Evolutionary conservation across 2,888 invertebrate genomes (phyloP).

Genomic region (Craniophora ligustri): DNA sequence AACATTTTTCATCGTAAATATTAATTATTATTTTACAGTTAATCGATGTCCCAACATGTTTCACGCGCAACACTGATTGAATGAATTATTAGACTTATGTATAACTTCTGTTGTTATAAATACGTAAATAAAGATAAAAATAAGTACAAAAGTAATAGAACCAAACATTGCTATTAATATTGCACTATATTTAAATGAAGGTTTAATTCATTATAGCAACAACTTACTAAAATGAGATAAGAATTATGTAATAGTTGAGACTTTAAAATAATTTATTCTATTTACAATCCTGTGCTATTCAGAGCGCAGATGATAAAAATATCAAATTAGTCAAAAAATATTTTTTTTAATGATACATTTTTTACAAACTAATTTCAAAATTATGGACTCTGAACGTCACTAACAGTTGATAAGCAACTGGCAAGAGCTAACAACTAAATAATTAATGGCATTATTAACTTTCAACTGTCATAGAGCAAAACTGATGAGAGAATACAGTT

Average conservation of each 20-base stretch:
- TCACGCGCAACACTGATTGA: slow-evolving; percentile 20
- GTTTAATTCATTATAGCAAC: slow-evolving; percentile 23
- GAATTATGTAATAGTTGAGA: slow-evolving; percentile 46
- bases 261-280: slow-evolving; percentile 48
- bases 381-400: slow-evolving; percentile 28
- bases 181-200: slow-evolving; percentile 41
- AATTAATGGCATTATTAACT: slow-evolving; percentile 62
- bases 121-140: slow-evolving; percentile 35
- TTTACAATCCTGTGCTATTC: slow-evolving; percentile 46
- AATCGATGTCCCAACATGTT: slow-evolving; percentile 7
- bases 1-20: slow-evolving; percentile 1
- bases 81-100: slow-evolving; percentile 24
- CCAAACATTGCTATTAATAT: slow-evolving; percentile 36
- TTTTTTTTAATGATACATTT: slow-evolving; percentile 12
- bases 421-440: slow-evolving; percentile 64
- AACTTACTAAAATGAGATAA: slow-evolving; percentile 37
- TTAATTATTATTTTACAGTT: slow-evolving; percentile 17
- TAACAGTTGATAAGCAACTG: slow-evolving; percentile 63
- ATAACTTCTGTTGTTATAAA: slow-evolving; percentile 16
- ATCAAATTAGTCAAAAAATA: slow-evolving; percentile 13
- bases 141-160: slow-evolving; percentile 54
- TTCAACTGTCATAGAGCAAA: slow-evolving; percentile 44
- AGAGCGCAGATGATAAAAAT: slow-evolving; percentile 30
- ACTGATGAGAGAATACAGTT: slow-evolving; percentile 49
- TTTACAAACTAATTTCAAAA: slow-evolving; percentile 15